phyloP scores from a whole-genome alignment of 2,888 invertebrate genomes.

The Rhodophaea formosa region DNA sequence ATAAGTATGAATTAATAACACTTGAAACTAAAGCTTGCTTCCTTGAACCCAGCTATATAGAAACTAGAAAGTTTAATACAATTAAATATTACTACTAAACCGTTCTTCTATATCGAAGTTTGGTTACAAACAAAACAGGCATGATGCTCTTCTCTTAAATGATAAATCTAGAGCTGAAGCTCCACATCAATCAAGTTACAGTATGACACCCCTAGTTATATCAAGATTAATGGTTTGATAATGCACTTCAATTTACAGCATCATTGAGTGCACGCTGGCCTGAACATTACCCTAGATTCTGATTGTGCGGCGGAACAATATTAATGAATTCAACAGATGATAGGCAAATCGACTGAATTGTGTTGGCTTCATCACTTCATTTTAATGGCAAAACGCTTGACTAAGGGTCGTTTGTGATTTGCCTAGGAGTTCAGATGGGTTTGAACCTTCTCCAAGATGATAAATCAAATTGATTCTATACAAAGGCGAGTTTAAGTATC shows the following conservation, averaged over 20 bases:
- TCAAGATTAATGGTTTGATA: conserved; percentile 62
- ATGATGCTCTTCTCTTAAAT: neutral
- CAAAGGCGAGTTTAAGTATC: too few relatives aligned
- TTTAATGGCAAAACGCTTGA: neutral
- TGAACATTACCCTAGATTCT: conserved; percentile 62
- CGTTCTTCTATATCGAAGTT: too few relatives aligned
- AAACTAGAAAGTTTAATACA: too few relatives aligned
- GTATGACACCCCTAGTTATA: conserved; percentile 11
- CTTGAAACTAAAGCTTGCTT: too few relatives aligned
- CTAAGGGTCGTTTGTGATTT: neutral
- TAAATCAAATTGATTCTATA: too few relatives aligned
- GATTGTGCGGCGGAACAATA: conserved; percentile 26
- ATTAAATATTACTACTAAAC: too few relatives aligned
- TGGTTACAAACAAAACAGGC: too few relatives aligned
- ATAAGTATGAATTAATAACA: too few relatives aligned
- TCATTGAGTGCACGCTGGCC: conserved; percentile 58
- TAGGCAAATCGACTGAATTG: conserved; percentile 22
- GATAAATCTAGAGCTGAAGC: neutral
- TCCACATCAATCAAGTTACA: conserved; percentile 5
- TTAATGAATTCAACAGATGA: conserved; percentile 23
- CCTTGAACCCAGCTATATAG: too few relatives aligned
- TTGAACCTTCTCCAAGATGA: too few relatives aligned
- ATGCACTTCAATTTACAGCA: conserved; percentile 70
- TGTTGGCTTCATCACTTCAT: neutral
- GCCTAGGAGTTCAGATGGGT: too few relatives aligned